A percentile compares a stretch with the other conserved stretches of the same genome.
These are phyloP conservation scores for Lasioglossum oenotherae DNA, from an alignment of 2,888 invertebrate species.

Conservation along the genomic window DNA sequence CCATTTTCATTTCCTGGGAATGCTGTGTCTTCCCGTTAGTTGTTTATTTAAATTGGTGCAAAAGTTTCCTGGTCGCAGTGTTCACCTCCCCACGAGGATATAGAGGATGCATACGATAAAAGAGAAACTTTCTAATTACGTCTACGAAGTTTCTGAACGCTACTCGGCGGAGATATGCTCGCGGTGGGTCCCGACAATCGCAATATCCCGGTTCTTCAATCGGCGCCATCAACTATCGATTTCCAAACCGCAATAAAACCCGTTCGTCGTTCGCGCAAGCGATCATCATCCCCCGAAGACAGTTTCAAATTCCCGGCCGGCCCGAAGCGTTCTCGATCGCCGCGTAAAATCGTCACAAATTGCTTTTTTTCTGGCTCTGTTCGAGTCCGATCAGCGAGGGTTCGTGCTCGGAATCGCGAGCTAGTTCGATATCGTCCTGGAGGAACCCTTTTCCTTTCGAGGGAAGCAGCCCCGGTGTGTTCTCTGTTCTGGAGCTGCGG, in stretches of 20 bases:
- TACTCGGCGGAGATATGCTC: neutral
- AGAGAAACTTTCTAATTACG: constrained; percentile 6
- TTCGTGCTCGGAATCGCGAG: constrained; percentile 33
- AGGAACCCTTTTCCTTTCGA: constrained; percentile 43
- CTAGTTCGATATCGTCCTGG: neutral
- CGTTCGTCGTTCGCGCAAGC: neutral
- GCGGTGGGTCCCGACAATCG: neutral
- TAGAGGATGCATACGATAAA: neutral
- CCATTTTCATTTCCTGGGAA: neutral
- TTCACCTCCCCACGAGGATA: neutral
- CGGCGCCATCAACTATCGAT: constrained; percentile 46
- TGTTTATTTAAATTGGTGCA: neutral
- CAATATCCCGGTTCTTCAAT: neutral
- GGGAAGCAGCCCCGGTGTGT: neutral
- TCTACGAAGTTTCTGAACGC: neutral
- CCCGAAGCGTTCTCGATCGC: constrained; percentile 3
- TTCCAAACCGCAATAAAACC: constrained; percentile 51
- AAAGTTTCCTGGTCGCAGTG: neutral
- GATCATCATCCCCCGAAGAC: constrained; percentile 32
- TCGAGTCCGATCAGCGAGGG: constrained; percentile 30
- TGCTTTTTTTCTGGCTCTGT: constrained; percentile 50
- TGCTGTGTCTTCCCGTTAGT: neutral
- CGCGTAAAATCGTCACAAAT: constrained; percentile 36
- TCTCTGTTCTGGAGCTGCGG: constrained; percentile 8
- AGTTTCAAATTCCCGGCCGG: constrained; percentile 24